Percentiles rank a stretch among this genome's conserved stretches.
These are phyloP conservation scores for Hirudinaria manillensis DNA, from an alignment of 2,888 invertebrate species.

Conservation along the genomic window DNA sequence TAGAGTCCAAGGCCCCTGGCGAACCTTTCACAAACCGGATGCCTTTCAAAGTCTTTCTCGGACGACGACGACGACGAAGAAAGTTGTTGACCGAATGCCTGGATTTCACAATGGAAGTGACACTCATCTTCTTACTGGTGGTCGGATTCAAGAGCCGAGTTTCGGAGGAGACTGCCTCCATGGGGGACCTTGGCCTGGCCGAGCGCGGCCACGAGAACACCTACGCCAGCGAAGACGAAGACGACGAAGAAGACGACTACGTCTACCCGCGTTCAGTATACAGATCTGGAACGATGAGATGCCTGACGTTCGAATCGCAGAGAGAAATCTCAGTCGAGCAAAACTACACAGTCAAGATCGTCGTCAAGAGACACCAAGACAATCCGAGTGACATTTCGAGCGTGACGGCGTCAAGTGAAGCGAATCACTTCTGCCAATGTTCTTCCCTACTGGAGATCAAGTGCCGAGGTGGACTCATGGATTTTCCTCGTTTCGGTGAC, in stretches of 20 bases:
- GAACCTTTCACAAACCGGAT: no score
- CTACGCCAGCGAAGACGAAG: not conserved
- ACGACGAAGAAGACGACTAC: not conserved
- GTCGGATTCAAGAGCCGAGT: not conserved
- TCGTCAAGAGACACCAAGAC: not conserved
- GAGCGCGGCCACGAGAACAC: not conserved
- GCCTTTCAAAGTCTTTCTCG: no score
- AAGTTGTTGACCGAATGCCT: no score
- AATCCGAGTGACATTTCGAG: not conserved
- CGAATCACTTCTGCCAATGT: conserved; percentile 13
- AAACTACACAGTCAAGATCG: conserved; percentile 16
- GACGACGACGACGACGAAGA: no score
- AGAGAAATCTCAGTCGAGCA: conserved; percentile 3
- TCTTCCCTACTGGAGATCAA: conserved; percentile 21
- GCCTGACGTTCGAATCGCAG: not conserved
- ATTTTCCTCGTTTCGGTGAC: conserved; percentile 21
- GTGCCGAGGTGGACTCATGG: conserved; percentile 10
- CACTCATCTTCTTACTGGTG: not conserved
- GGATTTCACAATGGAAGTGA: no score
- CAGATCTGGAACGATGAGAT: not conserved
- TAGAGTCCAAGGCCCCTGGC: no score
- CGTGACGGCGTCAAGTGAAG: not conserved
- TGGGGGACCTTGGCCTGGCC: not conserved
- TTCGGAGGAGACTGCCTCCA: not conserved
- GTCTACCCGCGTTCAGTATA: not conserved